Evolutionary conservation across 2,113 vertebrate species (phyloP).

Genomic region (Phrynosoma blainvillii): DNA sequence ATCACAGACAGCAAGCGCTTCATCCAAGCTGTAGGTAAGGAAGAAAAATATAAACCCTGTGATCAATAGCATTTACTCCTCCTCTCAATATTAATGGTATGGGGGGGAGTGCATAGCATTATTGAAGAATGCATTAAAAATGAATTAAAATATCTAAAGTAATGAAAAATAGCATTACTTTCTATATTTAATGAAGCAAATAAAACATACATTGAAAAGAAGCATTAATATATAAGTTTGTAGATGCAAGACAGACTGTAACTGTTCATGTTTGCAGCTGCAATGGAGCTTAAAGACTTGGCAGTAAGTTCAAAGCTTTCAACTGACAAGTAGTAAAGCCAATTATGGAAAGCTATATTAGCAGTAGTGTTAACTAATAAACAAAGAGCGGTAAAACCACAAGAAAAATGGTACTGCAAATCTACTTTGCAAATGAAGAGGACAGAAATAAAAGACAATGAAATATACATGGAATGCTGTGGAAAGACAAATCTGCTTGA

Average conservation of each 20-base stretch:
- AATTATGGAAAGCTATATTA: background rate
- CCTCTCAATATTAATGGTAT: background rate
- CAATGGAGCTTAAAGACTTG: too few species aligned
- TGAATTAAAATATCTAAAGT: background rate
- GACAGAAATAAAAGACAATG: background rate
- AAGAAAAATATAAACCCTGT: background rate
- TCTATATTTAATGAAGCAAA: background rate
- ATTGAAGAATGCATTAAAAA: background rate
- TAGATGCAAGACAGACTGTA: background rate
- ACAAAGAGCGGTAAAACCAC: background rate
- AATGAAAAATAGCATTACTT: background rate
- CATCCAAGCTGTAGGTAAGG: conserved; percentile 63
- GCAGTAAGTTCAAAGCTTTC: background rate
- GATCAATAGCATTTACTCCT: background rate
- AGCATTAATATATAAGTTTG: too few species aligned
- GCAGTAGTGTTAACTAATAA: background rate
- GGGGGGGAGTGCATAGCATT: background rate
- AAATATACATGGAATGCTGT: too few species aligned
- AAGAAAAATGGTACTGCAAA: background rate
- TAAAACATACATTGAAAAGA: background rate
- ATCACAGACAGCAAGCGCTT: conserved; percentile 64
- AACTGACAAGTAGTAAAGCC: background rate
- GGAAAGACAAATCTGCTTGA: too few species aligned
- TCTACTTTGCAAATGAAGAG: background rate
- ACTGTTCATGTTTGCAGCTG: too few species aligned